Conservation (phyloP, 2,113 vertebrate species). For the Perca fluviatilis region DNA sequence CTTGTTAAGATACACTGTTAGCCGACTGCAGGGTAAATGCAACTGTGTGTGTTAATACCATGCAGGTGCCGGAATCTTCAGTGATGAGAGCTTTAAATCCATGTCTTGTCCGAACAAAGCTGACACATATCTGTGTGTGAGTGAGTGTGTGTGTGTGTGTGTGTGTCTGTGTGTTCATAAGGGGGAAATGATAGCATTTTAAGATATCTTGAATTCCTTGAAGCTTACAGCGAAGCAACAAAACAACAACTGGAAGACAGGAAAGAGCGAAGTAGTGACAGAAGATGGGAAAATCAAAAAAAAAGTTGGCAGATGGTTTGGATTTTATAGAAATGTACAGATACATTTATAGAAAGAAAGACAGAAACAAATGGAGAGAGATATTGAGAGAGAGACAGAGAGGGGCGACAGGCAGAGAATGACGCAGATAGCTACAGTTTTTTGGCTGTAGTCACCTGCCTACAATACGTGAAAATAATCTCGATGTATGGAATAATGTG, state of each 20-base stretch:
- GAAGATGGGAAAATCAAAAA: not conserved
- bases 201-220: not conserved
- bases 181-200: not conserved
- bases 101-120: constrained; percentile 55
- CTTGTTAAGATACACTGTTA: not conserved
- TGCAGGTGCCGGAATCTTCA: not conserved
- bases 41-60: not conserved
- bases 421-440: no score
- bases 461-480: no score
- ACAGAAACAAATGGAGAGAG: not conserved
- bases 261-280: not conserved
- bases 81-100: constrained; percentile 33
- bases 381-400: not conserved
- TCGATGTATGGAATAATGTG: no score
- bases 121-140: constrained; percentile 32
- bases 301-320: not conserved
- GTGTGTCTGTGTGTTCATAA: constrained; percentile 5
- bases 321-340: no score
- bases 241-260: not conserved
- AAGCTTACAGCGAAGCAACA: not conserved
- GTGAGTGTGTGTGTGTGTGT: constrained; percentile 6
- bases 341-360: not conserved
- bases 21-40: not conserved
- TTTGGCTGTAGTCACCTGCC: no score
- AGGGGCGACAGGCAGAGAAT: not conserved